Evolutionary conservation across 2,113 vertebrate species (phyloP), one percentile per base, ranked within the genome.

Genomic region (Solenodon paradoxus): DNA sequence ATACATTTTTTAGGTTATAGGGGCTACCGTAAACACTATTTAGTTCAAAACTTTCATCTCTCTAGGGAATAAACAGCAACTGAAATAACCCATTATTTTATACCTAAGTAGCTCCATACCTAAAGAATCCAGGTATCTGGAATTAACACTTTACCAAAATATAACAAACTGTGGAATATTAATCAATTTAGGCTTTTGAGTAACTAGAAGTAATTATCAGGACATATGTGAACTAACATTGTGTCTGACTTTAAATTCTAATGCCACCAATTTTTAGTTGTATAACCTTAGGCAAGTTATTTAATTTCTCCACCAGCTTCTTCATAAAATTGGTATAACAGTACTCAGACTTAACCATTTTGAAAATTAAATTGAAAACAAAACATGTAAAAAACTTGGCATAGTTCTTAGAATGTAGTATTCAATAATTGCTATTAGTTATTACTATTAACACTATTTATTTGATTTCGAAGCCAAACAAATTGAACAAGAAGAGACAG

Each of bases 401-500:
- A 81, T 24, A 66, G 61, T 69, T 42, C 24, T 81, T 75, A 17
- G n/a, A 79, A 82, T 4, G 1, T 71, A 71, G 28, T 69, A 11
- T 84, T 90, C 71, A 88, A 11, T 71, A 74, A 90, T 3, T 90
- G 47, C 81, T 82, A 57, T 57, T 78, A 82, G 35, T 22, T 81
- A 75, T 81, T 95, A 80, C 45, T 83, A 19, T n/a, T 66, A 87
- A 38, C 1, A 85, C 53, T 40, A 64, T 72, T 35, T 78, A 84
- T 84, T 88, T 85, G 53, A n/a, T 85, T 95, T 92, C 12, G 63
- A 96, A 77, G 81, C 30, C 49, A 83, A 71, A 83, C 19, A 95
- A 28, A 35, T 77, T 75, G 68, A 61, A 42, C 0, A 2, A 68
- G n/a, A 85, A 16, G 38, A 88, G 22, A 64, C 1, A 81, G n/a